These are phyloP conservation scores for Clunio marinus DNA, from an alignment of 2,888 invertebrate genomes.

Conservation along the genomic window DNA sequence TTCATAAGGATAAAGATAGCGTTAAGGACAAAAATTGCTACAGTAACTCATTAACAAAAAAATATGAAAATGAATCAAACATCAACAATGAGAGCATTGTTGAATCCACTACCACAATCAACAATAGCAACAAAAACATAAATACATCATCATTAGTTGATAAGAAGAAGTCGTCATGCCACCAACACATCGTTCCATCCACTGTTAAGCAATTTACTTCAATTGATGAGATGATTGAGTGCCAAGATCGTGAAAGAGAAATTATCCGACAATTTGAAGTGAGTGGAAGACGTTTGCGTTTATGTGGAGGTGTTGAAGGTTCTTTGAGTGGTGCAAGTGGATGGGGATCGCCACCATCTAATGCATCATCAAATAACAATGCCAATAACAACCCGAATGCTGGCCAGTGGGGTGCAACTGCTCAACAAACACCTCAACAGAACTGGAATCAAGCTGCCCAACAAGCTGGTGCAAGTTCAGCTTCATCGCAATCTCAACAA, in stretches of 20 bases:
- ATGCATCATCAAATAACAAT: conserved; percentile 49
- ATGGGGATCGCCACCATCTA: conserved; percentile 72
- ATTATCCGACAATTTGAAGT: conserved; percentile 46
- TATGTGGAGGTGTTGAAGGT: conserved; percentile 76
- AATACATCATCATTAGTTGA: conserved; percentile 25
- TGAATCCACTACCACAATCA: conserved; percentile 3
- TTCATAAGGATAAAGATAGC: conserved; percentile 29
- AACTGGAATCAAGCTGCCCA: conserved; percentile 48
- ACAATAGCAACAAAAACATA: background rate
- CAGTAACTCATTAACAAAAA: conserved; percentile 4
- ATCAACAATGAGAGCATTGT: background rate
- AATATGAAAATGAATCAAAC: conserved; percentile 17
- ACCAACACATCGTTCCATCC: conserved; percentile 53
- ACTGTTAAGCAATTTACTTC: conserved; percentile 47
- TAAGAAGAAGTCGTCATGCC: conserved; percentile 49
- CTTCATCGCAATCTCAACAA: background rate
- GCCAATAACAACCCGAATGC: conserved; percentile 46
- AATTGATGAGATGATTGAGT: conserved; percentile 41
- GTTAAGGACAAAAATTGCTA: conserved; percentile 35
- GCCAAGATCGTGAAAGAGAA: conserved; percentile 38
- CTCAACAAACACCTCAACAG: conserved; percentile 50
- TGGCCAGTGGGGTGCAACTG: conserved; percentile 54
- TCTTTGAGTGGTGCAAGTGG: conserved; percentile 73
- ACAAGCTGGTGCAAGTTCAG: conserved; percentile 15
- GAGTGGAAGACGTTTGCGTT: conserved; percentile 62